Evolutionary conservation across 2,888 invertebrate genomes (phyloP).

Genomic region (Drosophila atripex): DNA sequence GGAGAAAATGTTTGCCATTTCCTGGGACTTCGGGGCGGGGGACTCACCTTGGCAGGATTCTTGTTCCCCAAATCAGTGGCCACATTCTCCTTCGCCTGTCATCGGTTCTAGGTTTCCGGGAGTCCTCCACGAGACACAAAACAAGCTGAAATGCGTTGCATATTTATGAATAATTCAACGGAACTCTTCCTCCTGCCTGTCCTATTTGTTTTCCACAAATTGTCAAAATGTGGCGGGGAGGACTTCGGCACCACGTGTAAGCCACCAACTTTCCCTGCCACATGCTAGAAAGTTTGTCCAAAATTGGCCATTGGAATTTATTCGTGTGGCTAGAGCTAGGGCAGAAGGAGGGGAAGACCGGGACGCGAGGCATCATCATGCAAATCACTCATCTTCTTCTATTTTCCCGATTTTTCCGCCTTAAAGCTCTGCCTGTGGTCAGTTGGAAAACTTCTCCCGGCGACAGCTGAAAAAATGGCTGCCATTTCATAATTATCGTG

Average conservation of each 20-base stretch:
- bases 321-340: constrained; percentile 28
- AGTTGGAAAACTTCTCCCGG: constrained; percentile 25
- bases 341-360: not conserved
- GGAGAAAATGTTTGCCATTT: constrained; percentile 16
- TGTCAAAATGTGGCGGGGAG: constrained; percentile 38
- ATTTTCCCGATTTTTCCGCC: constrained; percentile 10
- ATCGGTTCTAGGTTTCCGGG: constrained; percentile 14
- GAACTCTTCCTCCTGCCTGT: constrained; percentile 5
- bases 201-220: constrained; percentile 39
- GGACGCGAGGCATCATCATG: constrained; percentile 23
- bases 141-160: constrained; percentile 44
- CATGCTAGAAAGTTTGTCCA: constrained; percentile 30
- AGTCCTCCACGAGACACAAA: constrained; percentile 10
- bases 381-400: constrained; percentile 25
- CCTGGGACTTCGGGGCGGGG: not conserved
- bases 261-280: not conserved
- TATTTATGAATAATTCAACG: constrained; percentile 48
- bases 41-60: constrained; percentile 11
- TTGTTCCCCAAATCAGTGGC: constrained; percentile 13
- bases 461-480: constrained; percentile 46
- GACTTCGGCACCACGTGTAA: constrained; percentile 44
- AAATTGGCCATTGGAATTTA: constrained; percentile 52
- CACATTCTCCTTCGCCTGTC: constrained; percentile 36
- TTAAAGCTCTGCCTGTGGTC: constrained; percentile 24
- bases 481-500: constrained; percentile 59